Base-by-base conservation (phyloP, 2,888 invertebrate genomes). In the Acrobasis suavella region DNA sequence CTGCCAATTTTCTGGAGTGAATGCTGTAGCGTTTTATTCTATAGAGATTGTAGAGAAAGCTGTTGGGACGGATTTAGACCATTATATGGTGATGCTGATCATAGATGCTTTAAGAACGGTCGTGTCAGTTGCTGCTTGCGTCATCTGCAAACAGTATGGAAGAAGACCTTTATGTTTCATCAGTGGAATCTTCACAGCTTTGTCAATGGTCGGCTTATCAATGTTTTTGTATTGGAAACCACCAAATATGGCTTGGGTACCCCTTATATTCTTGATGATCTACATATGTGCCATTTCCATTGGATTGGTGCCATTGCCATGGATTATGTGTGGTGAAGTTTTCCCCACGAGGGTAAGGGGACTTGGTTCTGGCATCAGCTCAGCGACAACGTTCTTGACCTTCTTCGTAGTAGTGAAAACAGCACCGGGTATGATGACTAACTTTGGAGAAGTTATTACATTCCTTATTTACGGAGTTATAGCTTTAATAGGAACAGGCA, bases 301-400 rank as follows among this genome's bases (percentile, higher is more conserved):
- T 60, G 95, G 96, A 0, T 76, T 95, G 16, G 92, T 95, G 12
- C 95, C 96, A 0, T 75, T 96, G 59, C 96, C 96, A 0, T 96
- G 96, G 94, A 94, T 95, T 39, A 94, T 96, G 94, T 94, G 95
- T 69, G 96, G 96, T 0, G 96, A 96, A 82, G 88, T 96, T 0
- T 96, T 96, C 74, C 93, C 95, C 0, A 92, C 93, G 1, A 92
- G 89, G 63, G 92, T 93, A 0, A 87, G 95, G 42, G 95, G 95
- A 0, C 75, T 95, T 0, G 96, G 96, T 0, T 94, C 95, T 0
- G 95, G 96, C 0, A 87, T 95, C 10, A 94, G 94, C 59, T 93
- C 95, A 0, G 94, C 94, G n/a, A 93, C 94, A 39, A 94, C 94
- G 0, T 96, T 95, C 74, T 76, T 93, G 7, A 91, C 95, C 1